Evolutionary conservation across 92 coral and sea anemone species (phyloP), one percentile per base, ranked within the genome.

Genomic region (Epizoanthus illoricatus): DNA sequence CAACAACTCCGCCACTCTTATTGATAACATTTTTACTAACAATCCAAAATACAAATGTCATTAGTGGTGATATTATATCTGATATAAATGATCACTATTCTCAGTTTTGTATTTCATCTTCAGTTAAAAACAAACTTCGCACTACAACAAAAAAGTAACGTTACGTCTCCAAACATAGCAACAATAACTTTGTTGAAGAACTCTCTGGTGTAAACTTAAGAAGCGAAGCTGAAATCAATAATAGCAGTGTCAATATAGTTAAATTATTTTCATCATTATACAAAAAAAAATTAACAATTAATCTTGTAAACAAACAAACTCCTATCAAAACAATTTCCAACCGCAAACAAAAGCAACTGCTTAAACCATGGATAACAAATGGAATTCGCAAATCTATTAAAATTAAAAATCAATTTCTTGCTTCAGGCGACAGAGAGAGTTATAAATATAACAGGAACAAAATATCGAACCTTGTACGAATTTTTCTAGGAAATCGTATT

Each of bases 401-500:
- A n/a, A n/a, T n/a, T n/a, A n/a, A n/a, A n/a, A n/a, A n/a, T n/a
- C n/a, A n/a, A n/a, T n/a, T n/a, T n/a, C n/a, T n/a, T n/a, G n/a
- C n/a, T n/a, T n/a, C n/a, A n/a, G n/a, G n/a, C n/a, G n/a, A n/a
- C n/a, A n/a, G 58, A 79, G 17, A 65, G 24, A 85, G 67, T 57
- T 76, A 85, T 79, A 85, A 69, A 56, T 60, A 58, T 15, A 79
- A 79, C 39, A 67, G 88, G 49, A 85, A 85, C 47, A 68, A 79
- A 54, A 66, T 85, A 5, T 79, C 88, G 69, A 79, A 62, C 21
- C 67, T n/a, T n/a, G n/a, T n/a, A n/a, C n/a, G n/a, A n/a, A n/a
- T n/a, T n/a, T n/a, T n/a, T n/a, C n/a, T n/a, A n/a, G n/a, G n/a
- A n/a, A n/a, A n/a, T n/a, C n/a, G n/a, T n/a, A n/a, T n/a, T n/a